These are phyloP conservation scores for Characodon lateralis DNA, from an alignment of 2,797 vertebrate genomes.

Conservation along the genomic window DNA sequence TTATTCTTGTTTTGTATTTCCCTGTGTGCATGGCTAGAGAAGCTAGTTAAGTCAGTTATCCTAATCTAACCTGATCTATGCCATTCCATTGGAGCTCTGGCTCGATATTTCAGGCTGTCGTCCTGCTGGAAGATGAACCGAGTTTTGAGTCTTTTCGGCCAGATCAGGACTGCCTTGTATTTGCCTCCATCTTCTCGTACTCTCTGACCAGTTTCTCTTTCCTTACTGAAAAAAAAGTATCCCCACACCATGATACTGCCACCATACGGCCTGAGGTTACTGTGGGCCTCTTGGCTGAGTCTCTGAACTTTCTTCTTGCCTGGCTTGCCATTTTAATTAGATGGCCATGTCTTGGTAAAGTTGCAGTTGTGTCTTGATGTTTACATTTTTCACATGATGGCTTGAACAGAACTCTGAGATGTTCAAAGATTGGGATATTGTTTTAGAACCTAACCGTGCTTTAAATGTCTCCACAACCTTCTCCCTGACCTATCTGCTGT, in stretches of 20 bases:
- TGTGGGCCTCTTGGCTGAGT: neutral
- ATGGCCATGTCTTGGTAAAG: too few species aligned
- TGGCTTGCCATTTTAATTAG: too few species aligned
- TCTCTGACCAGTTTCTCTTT: neutral
- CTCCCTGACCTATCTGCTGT: too few species aligned
- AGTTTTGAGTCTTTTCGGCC: neutral
- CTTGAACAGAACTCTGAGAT: too few species aligned
- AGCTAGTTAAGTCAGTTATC: neutral
- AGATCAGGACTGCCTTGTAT: neutral
- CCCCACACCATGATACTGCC: neutral
- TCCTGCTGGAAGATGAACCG: neutral
- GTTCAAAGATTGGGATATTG: too few species aligned
- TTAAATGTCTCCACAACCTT: too few species aligned
- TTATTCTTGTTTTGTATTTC: neutral
- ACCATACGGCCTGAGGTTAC: neutral
- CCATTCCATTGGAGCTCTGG: too few species aligned
- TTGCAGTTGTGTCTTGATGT: too few species aligned
- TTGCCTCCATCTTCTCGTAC: neutral
- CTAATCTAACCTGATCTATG: neutral
- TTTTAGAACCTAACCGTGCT: too few species aligned
- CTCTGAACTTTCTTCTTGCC: too few species aligned
- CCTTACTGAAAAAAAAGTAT: neutral
- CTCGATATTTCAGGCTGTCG: neutral
- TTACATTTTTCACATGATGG: too few species aligned
- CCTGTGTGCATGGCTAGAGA: neutral